Percentiles rank a stretch among this genome's conserved stretches.
phyloP scores from a whole-genome alignment of 1,140 invertebrate genomes.

The Campoletis sonorensis region DNA sequence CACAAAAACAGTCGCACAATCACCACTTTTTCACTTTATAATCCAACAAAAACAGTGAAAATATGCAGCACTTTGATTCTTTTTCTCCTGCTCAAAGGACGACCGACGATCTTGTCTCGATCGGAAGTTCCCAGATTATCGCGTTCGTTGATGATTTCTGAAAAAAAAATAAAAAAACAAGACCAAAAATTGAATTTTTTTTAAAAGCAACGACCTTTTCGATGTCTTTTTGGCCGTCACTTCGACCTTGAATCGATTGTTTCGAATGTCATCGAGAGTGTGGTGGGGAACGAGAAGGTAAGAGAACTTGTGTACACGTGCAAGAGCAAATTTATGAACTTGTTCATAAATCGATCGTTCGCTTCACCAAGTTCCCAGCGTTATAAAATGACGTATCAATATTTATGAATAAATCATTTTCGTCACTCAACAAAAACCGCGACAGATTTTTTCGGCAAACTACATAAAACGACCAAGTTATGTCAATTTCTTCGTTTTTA shows the following conservation, averaged over 20 bases:
- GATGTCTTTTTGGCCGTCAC: no score
- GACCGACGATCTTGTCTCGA: no score
- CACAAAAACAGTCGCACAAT: background rate
- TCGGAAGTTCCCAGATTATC: no score
- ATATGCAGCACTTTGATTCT: no score
- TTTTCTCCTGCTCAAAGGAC: no score
- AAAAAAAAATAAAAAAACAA: no score
- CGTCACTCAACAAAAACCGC: background rate
- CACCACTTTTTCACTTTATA: background rate
- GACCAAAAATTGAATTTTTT: no score
- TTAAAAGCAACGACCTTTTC: no score
- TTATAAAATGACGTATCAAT: background rate
- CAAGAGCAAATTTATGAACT: background rate
- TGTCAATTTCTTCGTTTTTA: no score
- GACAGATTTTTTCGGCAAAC: background rate
- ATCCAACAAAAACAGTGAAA: background rate
- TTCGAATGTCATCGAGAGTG: background rate
- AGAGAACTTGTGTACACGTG: slow-evolving; percentile 5
- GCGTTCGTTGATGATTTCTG: no score
- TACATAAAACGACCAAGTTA: no score
- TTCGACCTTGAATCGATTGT: background rate
- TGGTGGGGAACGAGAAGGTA: background rate
- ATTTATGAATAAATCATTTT: no score
- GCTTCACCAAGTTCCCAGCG: background rate
- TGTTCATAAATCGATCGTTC: background rate